Conservation (phyloP, 2,888 invertebrate species). For the Hemicrepidius hirtus region DNA sequence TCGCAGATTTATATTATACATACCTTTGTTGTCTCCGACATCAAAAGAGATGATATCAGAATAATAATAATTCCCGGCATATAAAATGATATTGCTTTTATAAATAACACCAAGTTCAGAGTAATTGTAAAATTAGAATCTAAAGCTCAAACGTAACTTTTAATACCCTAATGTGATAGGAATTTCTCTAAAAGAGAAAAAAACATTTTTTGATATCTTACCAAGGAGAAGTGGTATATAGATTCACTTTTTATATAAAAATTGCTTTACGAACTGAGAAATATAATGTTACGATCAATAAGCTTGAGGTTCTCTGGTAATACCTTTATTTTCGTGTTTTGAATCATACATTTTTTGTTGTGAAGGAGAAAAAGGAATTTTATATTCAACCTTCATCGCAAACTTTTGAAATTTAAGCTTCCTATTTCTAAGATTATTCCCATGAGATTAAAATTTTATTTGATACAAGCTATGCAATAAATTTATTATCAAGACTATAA, state of each 20-base stretch:
- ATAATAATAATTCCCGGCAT: no score
- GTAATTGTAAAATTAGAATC: no score
- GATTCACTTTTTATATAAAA: slow-evolving; percentile 17
- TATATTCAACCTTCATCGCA: no score
- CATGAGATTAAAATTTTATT: no score
- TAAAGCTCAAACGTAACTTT: no score
- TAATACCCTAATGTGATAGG: no score
- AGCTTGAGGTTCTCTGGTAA: background rate
- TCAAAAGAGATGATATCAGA: slow-evolving; percentile 5
- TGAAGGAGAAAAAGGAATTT: no score
- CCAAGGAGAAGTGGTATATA: background rate
- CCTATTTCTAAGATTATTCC: no score
- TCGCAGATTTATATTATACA: slow-evolving; percentile 35
- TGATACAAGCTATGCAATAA: no score
- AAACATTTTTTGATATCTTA: background rate
- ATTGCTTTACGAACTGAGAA: slow-evolving; percentile 18
- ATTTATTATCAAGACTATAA: no score
- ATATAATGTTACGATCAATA: slow-evolving; percentile 19
- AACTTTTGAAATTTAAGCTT: no score
- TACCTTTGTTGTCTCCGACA: slow-evolving; percentile 28
- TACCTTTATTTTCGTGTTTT: slow-evolving; percentile 4
- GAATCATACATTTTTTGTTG: background rate
- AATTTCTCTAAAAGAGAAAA: background rate
- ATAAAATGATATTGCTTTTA: background rate
- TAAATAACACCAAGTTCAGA: no score